Evolutionary conservation across 2,113 vertebrate species (phyloP).

Genomic region (Notechis scutatus): DNA sequence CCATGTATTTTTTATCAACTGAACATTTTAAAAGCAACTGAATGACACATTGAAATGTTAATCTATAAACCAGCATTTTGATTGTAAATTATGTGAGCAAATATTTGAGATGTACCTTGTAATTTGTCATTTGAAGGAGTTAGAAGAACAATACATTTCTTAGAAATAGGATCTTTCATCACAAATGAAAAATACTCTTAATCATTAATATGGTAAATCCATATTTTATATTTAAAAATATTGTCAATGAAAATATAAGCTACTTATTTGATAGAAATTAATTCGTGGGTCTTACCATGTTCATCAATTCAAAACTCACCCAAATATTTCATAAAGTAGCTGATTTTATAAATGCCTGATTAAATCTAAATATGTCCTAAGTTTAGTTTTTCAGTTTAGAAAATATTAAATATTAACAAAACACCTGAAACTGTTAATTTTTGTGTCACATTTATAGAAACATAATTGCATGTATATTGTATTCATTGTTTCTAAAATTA

Average conservation of each 20-base stretch:
- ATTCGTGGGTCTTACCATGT: neutral
- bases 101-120: neutral
- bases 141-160: neutral
- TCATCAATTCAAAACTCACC: neutral
- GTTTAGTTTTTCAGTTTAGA: conserved; percentile 16
- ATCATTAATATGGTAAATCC: neutral
- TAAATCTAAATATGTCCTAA: neutral
- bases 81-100: neutral
- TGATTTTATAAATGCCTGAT: neutral
- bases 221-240: neutral
- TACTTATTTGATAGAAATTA: neutral
- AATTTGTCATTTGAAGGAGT: conserved; percentile 25
- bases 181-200: conserved; percentile 36
- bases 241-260: neutral
- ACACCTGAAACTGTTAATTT: neutral
- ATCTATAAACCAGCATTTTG: neutral
- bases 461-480: neutral
- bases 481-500: conserved; percentile 34
- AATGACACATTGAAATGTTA: neutral
- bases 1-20: neutral
- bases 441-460: conserved; percentile 1
- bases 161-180: neutral
- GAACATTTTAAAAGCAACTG: neutral
- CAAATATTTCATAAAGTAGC: neutral
- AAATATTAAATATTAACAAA: neutral